Conservation (phyloP, 2,888 invertebrate genomes). For the Elmis aenea region DNA sequence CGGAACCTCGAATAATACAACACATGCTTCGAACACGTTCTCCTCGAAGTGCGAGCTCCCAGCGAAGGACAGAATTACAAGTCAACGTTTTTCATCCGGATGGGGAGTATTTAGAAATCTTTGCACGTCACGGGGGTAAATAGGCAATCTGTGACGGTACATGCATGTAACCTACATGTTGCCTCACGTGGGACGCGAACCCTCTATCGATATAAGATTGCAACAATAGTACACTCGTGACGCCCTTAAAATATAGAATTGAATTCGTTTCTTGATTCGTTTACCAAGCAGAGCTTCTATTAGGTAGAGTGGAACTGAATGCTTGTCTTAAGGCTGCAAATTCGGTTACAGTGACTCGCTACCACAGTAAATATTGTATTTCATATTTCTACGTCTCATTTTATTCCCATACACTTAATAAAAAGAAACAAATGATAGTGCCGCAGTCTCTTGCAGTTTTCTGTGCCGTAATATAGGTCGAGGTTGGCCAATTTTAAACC, state of each 20-base stretch:
- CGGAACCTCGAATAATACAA: too few relatives aligned
- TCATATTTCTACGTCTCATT: too few relatives aligned
- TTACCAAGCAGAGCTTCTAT: slow-evolving; percentile 17
- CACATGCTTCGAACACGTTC: too few relatives aligned
- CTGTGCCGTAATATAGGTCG: too few relatives aligned
- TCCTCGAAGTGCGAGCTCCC: too few relatives aligned
- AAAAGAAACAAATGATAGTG: too few relatives aligned
- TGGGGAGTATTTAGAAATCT: slow-evolving; percentile 25
- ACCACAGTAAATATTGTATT: too few relatives aligned
- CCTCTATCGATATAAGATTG: slow-evolving; percentile 20
- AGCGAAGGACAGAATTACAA: slow-evolving; percentile 16
- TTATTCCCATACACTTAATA: too few relatives aligned
- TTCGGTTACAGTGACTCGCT: too few relatives aligned
- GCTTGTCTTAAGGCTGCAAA: too few relatives aligned
- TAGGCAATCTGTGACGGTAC: slow-evolving; percentile 35
- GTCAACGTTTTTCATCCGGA: slow-evolving; percentile 16
- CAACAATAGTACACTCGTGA: slow-evolving; percentile 21
- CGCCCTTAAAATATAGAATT: slow-evolving; percentile 22
- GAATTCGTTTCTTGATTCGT: slow-evolving; percentile 19
- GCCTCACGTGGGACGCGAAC: slow-evolving; percentile 19
- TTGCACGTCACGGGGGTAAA: slow-evolving; percentile 32
- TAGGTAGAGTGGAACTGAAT: slow-evolving; percentile 7
- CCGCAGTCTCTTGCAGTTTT: too few relatives aligned
- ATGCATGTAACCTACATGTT: slow-evolving; percentile 22
- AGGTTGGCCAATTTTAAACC: too few relatives aligned